Evolutionary conservation across 2,797 vertebrate genomes (phyloP), one percentile per base, ranked within the genome.

Genomic region (Peromyscus melanophrys): DNA sequence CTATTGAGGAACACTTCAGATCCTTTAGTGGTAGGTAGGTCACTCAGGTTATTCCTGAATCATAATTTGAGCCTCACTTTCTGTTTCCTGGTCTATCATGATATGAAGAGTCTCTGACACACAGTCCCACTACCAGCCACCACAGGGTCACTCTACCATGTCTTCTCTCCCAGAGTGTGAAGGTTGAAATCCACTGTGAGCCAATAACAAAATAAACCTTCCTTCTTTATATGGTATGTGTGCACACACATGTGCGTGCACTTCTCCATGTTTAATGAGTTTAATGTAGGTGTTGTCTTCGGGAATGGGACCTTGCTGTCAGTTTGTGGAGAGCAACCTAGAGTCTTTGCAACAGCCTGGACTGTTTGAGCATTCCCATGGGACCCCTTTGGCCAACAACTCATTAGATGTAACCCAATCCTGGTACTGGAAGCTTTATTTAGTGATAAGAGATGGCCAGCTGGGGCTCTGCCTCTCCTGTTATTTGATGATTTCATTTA

Each of bases 191-290:
- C 23, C 12, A 78, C 9, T 34, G 29, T 31, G 31, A 78, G 17
- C 17, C 31, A 52, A 52, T 78, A 49, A n/a, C 1, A 34, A 52
- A 49, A 49, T 31, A 77, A 31, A 77, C 46, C 6, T 12, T 31
- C 31, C 40, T 46, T 76, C 27, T 77, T 77, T 46, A 27, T 19
- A 27, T 77, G 17, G 43, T 49, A 14, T 77, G 75, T 14, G 4
- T 49, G 8, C 7, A 12, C 29, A 5, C 11, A 23, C 2, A 1
- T 49, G 29, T 0, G 1, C 10, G 29, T 11, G 29, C 27, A 31
- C 12, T 27, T 43, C 73, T 75, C 40, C 73, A 43, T 43, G 40
- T 27, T 75, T 43, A 43, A 75, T 75, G n/a, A 75, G 40, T 25
- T 75, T 73, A 73, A 75, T 43, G 25, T 75, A 75, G 40, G 73